These are phyloP conservation scores for Brachylomia viminalis DNA, from an alignment of 2,888 invertebrate species.

Conservation along the genomic window DNA sequence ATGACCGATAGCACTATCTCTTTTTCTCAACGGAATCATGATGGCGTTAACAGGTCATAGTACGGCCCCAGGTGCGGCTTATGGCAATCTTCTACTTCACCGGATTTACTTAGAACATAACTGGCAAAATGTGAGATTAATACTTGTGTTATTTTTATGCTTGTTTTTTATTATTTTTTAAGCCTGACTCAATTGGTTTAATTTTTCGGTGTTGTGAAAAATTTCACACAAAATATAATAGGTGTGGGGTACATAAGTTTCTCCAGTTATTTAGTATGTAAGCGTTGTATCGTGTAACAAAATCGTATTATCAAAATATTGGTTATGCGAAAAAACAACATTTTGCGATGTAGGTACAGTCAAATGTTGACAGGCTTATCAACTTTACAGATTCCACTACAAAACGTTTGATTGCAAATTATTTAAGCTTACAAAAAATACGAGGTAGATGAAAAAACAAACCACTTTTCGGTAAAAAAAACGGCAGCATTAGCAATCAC, in stretches of 20 bases:
- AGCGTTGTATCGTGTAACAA: not conserved
- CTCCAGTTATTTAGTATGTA: too few relatives aligned
- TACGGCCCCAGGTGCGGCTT: too few relatives aligned
- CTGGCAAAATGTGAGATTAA: not conserved
- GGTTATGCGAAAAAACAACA: not conserved
- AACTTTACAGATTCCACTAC: conserved; percentile 4
- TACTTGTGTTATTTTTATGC: too few relatives aligned
- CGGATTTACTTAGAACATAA: not conserved
- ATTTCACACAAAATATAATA: not conserved
- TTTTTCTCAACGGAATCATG: too few relatives aligned
- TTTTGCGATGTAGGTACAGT: not conserved
- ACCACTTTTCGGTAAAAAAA: not conserved
- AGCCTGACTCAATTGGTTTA: not conserved
- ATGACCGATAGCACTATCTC: too few relatives aligned
- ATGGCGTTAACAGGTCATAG: too few relatives aligned
- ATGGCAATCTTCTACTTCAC: not conserved
- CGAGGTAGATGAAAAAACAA: not conserved
- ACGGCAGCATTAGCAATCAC: not conserved
- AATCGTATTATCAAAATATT: not conserved
- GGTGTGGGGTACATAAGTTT: not conserved
- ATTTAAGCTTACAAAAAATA: not conserved
- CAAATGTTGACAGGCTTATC: not conserved
- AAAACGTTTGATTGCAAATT: not conserved
- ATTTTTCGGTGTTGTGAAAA: not conserved
- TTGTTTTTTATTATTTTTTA: not conserved